phyloP scores from a whole-genome alignment of 2,888 invertebrate species.

The Mesochorus sp. region DNA sequence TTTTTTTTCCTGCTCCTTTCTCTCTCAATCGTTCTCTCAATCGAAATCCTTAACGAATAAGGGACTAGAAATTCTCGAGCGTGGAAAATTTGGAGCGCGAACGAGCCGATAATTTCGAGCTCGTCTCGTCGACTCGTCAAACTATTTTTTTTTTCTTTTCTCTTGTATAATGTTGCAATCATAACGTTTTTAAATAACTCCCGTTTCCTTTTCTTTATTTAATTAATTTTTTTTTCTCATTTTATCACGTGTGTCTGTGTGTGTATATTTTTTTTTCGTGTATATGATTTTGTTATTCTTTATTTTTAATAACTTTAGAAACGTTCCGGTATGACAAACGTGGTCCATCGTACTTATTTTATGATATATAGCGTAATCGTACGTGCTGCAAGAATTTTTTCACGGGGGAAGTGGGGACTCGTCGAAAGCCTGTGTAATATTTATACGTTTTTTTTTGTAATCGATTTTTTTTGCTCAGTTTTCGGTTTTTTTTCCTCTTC shows the following conservation, averaged over 20 bases:
- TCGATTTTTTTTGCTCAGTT: background rate
- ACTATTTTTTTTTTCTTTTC: background rate
- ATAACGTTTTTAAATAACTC: conserved; percentile 21
- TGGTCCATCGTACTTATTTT: conserved; percentile 76
- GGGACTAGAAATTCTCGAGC: conserved; percentile 44
- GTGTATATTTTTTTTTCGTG: conserved; percentile 22
- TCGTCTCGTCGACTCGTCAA: background rate
- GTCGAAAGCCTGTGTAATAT: conserved; percentile 25
- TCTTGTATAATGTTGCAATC: background rate
- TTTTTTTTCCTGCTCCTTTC: background rate
- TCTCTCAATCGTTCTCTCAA: conserved; percentile 17
- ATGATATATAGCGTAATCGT: conserved; percentile 59
- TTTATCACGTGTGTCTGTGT: conserved; percentile 16
- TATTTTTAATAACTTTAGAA: conserved; percentile 68
- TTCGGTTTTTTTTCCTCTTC: background rate
- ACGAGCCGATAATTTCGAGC: conserved; percentile 7
- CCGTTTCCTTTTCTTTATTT: conserved; percentile 27
- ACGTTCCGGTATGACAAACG: conserved; percentile 76
- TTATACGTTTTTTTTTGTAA: background rate
- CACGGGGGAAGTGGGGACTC: conserved; percentile 32
- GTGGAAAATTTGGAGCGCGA: conserved; percentile 44
- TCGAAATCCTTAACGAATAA: conserved; percentile 29
- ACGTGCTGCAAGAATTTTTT: conserved; percentile 51
- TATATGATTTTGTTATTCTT: conserved; percentile 25
- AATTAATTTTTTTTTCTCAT: background rate